A percentile compares a stretch with the other conserved stretches of the same genome.
Evolutionary conservation across 2,113 vertebrate genomes (phyloP).

Genomic region (Actenoides lindsayi): DNA sequence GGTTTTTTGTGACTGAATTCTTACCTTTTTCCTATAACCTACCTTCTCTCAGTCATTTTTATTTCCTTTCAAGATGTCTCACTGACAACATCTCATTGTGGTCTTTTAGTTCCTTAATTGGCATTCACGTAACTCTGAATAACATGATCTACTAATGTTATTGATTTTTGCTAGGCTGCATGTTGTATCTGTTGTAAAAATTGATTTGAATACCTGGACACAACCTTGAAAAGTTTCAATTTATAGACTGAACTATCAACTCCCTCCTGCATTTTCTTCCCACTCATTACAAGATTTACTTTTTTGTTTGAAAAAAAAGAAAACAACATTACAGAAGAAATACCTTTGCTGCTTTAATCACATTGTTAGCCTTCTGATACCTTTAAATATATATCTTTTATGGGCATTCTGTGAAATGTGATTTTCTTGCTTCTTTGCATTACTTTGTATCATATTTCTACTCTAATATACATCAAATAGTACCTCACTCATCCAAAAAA

Average conservation of each 20-base stretch:
- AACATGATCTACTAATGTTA: neutral
- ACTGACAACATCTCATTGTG: neutral
- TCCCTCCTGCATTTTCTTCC: neutral
- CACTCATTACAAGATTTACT: neutral
- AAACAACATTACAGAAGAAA: neutral
- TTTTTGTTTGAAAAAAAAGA: neutral
- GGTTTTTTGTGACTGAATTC: neutral
- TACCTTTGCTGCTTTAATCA: neutral
- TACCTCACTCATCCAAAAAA: neutral
- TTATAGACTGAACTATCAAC: neutral
- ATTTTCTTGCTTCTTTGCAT: neutral
- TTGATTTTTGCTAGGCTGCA: slow-evolving; percentile 27
- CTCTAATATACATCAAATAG: neutral
- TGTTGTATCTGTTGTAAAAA: neutral
- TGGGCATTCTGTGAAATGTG: neutral
- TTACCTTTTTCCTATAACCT: neutral
- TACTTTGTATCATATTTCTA: neutral
- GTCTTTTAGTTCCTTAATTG: slow-evolving; percentile 38
- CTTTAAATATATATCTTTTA: neutral
- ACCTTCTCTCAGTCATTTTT: neutral
- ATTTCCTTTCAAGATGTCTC: slow-evolving; percentile 7
- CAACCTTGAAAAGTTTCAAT: slow-evolving; percentile 46
- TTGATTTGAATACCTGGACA: slow-evolving; percentile 23
- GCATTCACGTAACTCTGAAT: slow-evolving; percentile 45
- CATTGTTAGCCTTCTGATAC: neutral